Conservation (phyloP, 2,113 vertebrate species). For the Narcine bancroftii region DNA sequence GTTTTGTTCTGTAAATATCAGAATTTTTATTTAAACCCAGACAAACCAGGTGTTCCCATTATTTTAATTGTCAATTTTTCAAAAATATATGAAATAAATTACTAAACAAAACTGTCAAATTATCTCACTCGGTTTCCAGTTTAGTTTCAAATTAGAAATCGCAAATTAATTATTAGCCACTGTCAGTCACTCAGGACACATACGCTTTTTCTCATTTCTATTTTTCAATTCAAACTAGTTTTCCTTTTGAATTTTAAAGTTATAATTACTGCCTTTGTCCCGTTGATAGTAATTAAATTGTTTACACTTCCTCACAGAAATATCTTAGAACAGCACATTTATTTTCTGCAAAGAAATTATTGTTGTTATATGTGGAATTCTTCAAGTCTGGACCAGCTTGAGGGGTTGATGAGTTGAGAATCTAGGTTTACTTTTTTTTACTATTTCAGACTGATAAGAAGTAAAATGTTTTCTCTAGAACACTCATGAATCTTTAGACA, state of each 20-base stretch:
- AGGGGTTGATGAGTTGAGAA: too few relatives aligned
- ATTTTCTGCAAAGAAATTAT: neutral
- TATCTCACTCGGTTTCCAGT: neutral
- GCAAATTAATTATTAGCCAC: neutral
- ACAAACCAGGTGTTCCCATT: neutral
- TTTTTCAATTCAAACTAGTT: neutral
- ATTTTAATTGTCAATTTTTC: neutral
- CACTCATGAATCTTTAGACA: too few relatives aligned
- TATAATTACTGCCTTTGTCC: neutral
- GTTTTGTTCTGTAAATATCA: neutral
- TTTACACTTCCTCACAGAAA: neutral
- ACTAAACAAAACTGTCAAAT: neutral
- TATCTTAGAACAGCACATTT: neutral
- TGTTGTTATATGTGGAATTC: too few relatives aligned
- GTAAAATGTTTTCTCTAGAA: too few relatives aligned
- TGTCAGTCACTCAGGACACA: neutral
- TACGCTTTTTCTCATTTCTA: neutral
- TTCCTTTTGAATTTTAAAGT: neutral
- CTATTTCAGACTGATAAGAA: too few relatives aligned
- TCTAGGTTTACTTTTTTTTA: too few relatives aligned
- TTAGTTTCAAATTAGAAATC: neutral
- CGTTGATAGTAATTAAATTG: slow-evolving; percentile 22
- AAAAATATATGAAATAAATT: neutral
- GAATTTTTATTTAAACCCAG: neutral
- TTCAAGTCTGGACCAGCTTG: neutral